Base-by-base conservation (phyloP, 2,888 invertebrate species). In the Zaprionus obscuricornis region DNA sequence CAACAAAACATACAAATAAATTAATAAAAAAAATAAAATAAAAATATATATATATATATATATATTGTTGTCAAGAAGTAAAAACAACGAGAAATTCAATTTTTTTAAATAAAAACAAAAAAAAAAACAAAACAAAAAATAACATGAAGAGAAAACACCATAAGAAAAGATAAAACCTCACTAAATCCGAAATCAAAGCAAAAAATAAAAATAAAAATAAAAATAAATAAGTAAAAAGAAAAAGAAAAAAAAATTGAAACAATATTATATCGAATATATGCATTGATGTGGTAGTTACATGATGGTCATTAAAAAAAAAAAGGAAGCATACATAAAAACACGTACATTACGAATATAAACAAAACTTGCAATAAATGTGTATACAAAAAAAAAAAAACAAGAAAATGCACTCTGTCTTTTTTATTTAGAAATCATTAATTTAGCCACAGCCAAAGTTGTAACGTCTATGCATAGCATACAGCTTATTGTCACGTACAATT, bases 361-460 rank as follows among this genome's bases (percentile, higher is more conserved):
- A 76, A 78, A 87, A 78, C 79, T 82, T 89, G 89, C 89, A 89
- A 89, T 89, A 89, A 89, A 89, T 89, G 89, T 78, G 78, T 89
- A 89, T 85, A 88, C 88, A 88, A 77, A 88, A 86, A 69, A 45
- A 37, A 18, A 70, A 64, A 45, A 24, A 39, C 34, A 26, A 52
- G 22, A 7, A 31, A 20, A 6, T 1, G 27, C 10, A 31, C 22
- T 6, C 0, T 4, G 14, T 14, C 16, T 17, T 4, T 43, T 24
- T 52, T n/a, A 13, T 18, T 37, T 13, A 5, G 22, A 22, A 22
- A 5, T 22, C 7, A 22, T n/a, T n/a, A n/a, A n/a, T n/a, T n/a
- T n/a, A n/a, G n/a, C n/a, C n/a, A 22, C 22, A 22, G 22, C 22
- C 22, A 5, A 22, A 62, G 37, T 34, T 52, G 68, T 17, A 29